Percentiles rank a stretch among this genome's conserved stretches.
Evolutionary conservation across 2,797 vertebrate species (phyloP).

Genomic region (Clarias pachynema): DNA sequence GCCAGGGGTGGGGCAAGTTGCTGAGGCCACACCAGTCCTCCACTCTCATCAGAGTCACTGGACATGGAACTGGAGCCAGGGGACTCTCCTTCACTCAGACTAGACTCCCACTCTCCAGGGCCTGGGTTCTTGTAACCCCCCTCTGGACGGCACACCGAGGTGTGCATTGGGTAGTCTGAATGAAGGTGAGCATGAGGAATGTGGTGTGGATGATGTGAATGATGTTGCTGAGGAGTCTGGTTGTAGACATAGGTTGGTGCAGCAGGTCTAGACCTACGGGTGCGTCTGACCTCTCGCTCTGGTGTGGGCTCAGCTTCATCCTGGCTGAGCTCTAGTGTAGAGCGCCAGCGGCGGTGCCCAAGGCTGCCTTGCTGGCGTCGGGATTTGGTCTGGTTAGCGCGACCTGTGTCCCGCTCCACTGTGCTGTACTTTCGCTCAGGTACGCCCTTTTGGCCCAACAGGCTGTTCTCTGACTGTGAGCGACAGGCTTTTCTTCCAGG

Average conservation of each 20-base stretch:
- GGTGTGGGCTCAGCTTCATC: conserved; percentile 69
- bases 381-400: conserved; percentile 62
- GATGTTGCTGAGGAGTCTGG: conserved; percentile 49
- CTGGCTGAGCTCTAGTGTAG: conserved; percentile 82
- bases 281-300: conserved; percentile 60
- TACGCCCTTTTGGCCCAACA: conserved; percentile 70
- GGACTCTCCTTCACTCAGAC: conserved; percentile 81
- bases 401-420: conserved; percentile 73
- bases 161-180: conserved; percentile 62
- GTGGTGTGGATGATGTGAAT: conserved; percentile 52
- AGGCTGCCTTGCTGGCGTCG: conserved; percentile 64
- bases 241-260: conserved; percentile 56
- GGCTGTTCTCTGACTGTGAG: conserved; percentile 84
- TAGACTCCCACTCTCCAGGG: conserved; percentile 81
- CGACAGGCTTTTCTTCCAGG: conserved; percentile 77
- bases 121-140: conserved; percentile 60
- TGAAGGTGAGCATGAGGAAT: conserved; percentile 60
- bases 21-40: conserved; percentile 86
- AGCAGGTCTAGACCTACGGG: conserved; percentile 59
- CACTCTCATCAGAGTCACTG: conserved; percentile 85
- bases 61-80: conserved; percentile 80
- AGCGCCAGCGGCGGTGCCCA: conserved; percentile 74
- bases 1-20: conserved; percentile 80
- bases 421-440: conserved; percentile 77
- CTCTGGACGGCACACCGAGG: conserved; percentile 58